phyloP scores from a whole-genome alignment of 2,797 vertebrate species.

The Capromys pilorides region DNA sequence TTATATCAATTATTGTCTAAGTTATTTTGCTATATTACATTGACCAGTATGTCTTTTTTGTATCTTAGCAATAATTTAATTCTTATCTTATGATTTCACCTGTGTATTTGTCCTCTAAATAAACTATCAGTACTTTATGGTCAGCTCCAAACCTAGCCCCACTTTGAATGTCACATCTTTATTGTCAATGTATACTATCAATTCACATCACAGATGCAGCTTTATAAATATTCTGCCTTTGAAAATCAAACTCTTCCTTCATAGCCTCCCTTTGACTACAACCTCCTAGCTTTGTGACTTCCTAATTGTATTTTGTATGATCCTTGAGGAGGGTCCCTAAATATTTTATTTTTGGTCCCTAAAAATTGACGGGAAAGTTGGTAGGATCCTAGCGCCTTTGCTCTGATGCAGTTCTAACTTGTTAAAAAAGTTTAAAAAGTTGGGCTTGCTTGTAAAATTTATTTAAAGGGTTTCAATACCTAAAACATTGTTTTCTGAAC shows the following conservation, averaged over 20 bases:
- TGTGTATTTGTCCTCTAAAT: conserved; percentile 20
- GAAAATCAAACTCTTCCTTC: conserved; percentile 55
- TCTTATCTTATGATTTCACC: conserved; percentile 36
- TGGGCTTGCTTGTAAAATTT: conserved; percentile 40
- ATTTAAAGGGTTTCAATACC: neutral
- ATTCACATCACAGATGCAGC: conserved; percentile 1
- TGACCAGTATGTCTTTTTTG: conserved; percentile 21
- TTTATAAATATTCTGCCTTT: conserved; percentile 40
- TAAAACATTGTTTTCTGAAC: neutral
- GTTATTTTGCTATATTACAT: conserved; percentile 28
- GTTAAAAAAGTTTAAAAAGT: conserved; percentile 33
- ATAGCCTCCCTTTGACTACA: neutral
- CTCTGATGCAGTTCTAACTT: conserved; percentile 17
- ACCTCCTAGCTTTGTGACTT: neutral
- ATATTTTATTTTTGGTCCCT: neutral
- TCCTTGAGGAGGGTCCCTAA: neutral
- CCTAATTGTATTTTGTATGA: neutral
- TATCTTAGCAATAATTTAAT: conserved; percentile 29
- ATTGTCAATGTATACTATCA: conserved; percentile 1
- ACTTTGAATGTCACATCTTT: conserved; percentile 2
- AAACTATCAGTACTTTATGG: conserved; percentile 44
- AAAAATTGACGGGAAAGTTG: neutral
- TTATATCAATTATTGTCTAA: conserved; percentile 23
- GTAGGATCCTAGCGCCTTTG: neutral
- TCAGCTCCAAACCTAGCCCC: conserved; percentile 9